Evolutionary conservation across 2,797 vertebrate species (phyloP), one percentile per base, ranked within the genome.

Genomic region (Pangasius djambal): DNA sequence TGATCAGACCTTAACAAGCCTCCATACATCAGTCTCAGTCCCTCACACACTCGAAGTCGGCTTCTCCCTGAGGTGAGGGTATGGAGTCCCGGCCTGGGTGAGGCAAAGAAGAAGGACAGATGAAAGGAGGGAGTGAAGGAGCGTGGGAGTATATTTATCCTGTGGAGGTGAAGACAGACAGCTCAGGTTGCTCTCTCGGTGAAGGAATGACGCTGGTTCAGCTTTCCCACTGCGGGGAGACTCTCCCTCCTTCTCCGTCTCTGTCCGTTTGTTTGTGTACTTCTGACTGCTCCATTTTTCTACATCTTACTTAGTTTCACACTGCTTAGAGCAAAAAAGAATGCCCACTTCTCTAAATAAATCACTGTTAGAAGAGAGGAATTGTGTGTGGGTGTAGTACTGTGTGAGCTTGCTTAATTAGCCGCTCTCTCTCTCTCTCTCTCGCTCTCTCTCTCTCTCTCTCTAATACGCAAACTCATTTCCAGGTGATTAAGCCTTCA

Each of bases 401-500:
- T 85, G 88, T 50, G 89, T 89, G 90, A 91, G 89, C 89, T 70
- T 2, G 85, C 87, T 50, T 93, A 94, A 94, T 95, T 95, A 94
- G 94, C 91, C 69, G 89, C 92, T 91, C 91, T 91, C 93, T 79
- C 89, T 57, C 90, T 6, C 91, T 90, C 90, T 84, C 86, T 55
- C 89, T 6, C 91, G 89, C 89, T 85, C 86, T 83, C 91, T 87
- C 91, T 89, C 31, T n/a, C 25, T 25, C 92, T 88, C 90, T 84
- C 83, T 87, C 89, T 86, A 34, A 52, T 83, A 87, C 87, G 92
- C 91, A 88, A 93, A 91, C 91, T 90, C 72, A 44, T 91, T 94
- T 94, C 92, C 92, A 94, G 92, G 85, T 93, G 93, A 95, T 95
- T 95, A 93, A 90, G 91, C 89, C 91, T 93, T 89, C 92, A 89